phyloP scores from a whole-genome alignment of 2,797 vertebrate species.

The Protonibea diacanthus region DNA sequence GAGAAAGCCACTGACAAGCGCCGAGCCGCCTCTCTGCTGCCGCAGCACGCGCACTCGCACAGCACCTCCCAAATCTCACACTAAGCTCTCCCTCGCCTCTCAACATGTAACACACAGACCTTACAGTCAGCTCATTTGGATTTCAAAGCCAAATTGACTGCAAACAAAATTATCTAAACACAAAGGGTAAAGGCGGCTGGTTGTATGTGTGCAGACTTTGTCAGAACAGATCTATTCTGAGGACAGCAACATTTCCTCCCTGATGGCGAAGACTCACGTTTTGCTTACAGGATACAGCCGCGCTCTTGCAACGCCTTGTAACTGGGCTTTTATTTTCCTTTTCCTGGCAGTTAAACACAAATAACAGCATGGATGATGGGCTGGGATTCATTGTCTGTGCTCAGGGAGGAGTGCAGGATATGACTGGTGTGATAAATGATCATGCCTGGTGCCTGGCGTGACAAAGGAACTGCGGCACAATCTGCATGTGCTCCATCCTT shows the following conservation, averaged over 20 bases:
- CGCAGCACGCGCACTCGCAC: slow-evolving; percentile 58
- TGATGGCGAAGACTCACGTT: slow-evolving; percentile 54
- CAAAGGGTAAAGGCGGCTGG: slow-evolving; percentile 35
- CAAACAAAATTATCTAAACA: slow-evolving; percentile 59
- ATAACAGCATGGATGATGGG: slow-evolving; percentile 80
- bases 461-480: slow-evolving; percentile 81
- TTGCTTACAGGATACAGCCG: slow-evolving; percentile 76
- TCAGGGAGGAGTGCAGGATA: slow-evolving; percentile 80
- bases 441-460: slow-evolving; percentile 71
- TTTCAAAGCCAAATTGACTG: slow-evolving; percentile 83
- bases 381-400: slow-evolving; percentile 76
- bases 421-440: slow-evolving; percentile 85
- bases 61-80: slow-evolving; percentile 74
- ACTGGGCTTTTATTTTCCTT: slow-evolving; percentile 79
- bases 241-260: slow-evolving; percentile 69
- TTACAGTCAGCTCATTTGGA: slow-evolving; percentile 74
- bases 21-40: slow-evolving; percentile 70
- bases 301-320: slow-evolving; percentile 71
- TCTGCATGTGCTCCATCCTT: slow-evolving; percentile 84
- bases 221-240: slow-evolving; percentile 52
- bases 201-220: slow-evolving; percentile 28
- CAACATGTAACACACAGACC: slow-evolving; percentile 72
- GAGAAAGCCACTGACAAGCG: slow-evolving; percentile 87
- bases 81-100: slow-evolving; percentile 78
- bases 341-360: slow-evolving; percentile 85